Evolutionary conservation across 2,797 vertebrate genomes (phyloP).

Genomic region (Myioborus melanocephalus): DNA sequence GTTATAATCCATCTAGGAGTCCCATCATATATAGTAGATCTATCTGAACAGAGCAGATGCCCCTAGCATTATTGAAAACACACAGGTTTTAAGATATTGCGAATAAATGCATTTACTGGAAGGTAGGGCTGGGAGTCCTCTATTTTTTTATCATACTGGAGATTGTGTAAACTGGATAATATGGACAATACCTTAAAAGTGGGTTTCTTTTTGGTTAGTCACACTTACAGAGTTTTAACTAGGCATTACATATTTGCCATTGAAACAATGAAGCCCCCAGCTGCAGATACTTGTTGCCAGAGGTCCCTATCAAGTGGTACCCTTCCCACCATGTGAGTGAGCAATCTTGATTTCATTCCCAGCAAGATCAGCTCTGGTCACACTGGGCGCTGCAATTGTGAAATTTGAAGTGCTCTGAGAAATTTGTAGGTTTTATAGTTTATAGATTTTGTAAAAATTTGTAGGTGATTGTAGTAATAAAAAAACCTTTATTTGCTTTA

Average conservation of each 20-base stretch:
- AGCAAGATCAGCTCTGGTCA: background rate
- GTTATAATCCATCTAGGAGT: background rate
- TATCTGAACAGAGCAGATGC: background rate
- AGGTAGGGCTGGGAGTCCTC: background rate
- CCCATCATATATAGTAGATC: background rate
- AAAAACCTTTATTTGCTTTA: background rate
- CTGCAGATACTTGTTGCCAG: background rate
- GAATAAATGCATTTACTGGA: background rate
- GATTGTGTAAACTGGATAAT: background rate
- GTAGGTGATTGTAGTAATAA: background rate
- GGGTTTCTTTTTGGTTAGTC: background rate
- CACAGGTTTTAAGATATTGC: background rate
- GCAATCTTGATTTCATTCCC: fast-evolving
- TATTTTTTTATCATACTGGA: background rate
- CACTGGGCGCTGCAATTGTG: background rate
- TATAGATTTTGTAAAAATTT: background rate
- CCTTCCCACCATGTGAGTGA: background rate
- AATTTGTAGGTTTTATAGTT: background rate
- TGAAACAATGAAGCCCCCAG: background rate
- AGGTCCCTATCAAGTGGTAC: background rate
- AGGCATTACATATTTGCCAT: background rate
- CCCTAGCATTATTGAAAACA: background rate
- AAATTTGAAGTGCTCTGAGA: background rate
- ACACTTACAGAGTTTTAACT: background rate
- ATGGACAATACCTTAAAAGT: background rate